These are phyloP conservation scores for Nyctibius bracteatus DNA, from an alignment of 2,113 vertebrate genomes.

Conservation along the genomic window DNA sequence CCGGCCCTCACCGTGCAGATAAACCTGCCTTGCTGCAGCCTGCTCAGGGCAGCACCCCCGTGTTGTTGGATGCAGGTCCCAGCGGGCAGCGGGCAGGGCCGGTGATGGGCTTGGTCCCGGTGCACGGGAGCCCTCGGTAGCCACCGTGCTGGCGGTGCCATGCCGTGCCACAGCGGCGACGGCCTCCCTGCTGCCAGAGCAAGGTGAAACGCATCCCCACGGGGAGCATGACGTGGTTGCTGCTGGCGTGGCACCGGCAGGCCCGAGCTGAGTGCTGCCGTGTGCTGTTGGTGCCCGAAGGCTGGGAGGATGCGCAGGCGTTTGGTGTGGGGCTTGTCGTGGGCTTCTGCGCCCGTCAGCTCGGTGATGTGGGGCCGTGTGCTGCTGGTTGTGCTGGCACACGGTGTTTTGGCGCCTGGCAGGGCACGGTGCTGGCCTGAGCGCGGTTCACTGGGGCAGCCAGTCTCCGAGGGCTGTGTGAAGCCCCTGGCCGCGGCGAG, in stretches of 20 bases:
- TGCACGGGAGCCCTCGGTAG: neutral
- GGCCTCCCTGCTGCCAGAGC: rapidly evolving
- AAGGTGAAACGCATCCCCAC: rapidly evolving
- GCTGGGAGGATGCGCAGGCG: neutral
- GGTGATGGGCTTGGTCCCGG: rapidly evolving
- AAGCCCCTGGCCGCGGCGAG: rapidly evolving
- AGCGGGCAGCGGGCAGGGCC: rapidly evolving
- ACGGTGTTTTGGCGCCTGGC: rapidly evolving
- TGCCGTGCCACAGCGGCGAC: rapidly evolving
- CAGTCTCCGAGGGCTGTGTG: rapidly evolving
- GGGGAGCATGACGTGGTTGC: rapidly evolving
- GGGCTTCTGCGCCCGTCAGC: neutral
- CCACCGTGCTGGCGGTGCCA: rapidly evolving
- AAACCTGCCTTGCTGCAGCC: neutral
- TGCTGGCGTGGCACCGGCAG: neutral
- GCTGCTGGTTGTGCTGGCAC: rapidly evolving
- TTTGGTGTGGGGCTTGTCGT: no score
- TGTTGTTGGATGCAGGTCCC: neutral
- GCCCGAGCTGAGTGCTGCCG: neutral
- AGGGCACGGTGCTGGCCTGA: rapidly evolving
- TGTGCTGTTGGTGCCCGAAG: neutral
- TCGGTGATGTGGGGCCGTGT: rapidly evolving
- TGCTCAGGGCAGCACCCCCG: neutral
- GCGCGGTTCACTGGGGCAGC: rapidly evolving
- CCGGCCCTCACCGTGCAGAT: rapidly evolving